Evolutionary conservation across 64 coral and sea anemone species (phyloP), one percentile per base, ranked within the genome.

Genomic region (Actinia equina): DNA sequence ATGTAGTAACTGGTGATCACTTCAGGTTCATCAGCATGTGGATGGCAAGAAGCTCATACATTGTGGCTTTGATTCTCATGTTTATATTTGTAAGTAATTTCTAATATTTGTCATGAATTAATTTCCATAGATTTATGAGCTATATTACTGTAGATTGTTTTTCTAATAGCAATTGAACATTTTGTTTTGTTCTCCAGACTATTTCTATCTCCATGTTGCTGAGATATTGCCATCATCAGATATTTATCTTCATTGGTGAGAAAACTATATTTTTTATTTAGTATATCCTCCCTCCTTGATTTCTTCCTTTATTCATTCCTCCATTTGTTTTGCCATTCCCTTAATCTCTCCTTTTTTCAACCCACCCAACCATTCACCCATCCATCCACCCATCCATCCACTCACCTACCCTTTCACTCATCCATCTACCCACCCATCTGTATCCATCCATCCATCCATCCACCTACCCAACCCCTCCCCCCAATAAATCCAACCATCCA

Each of bases 1-100:
- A 98, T 88, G 93, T 98, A 44, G 95, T 98, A 17, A 98, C 95
- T 18, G 95, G 95, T 14, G 95, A 98, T 59, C 95, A 98, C 71
- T 98, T 94, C 71, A 76, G 95, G 62, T 98, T 98, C 94, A 91
- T 98, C 70, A 94, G 95, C 87, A 94, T 94, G 93, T 98, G 95
- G 95, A 98, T 98, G 95, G 95, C 95, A 87, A 89, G 95, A 30
- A 98, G 86, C 52, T 98, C 95, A 62, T 98, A 98, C 59, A 54
- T 98, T 51, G 95, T 98, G 18, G 95, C 95, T 71, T 86, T 98
- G 56, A 84, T 98, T 77, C 95, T 98, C 19, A 98, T 98, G 95
- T 98, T 98, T 82, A 98, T 94, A 71, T 98, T 98, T 92, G 95
- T 98, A 88, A 98, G 95, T 98, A 83, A 9, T 26, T 53, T 78